Percentiles rank a stretch among this genome's conserved stretches.
Conservation (phyloP, 2,113 vertebrate genomes). For the Pelvicachromis taeniatus region DNA sequence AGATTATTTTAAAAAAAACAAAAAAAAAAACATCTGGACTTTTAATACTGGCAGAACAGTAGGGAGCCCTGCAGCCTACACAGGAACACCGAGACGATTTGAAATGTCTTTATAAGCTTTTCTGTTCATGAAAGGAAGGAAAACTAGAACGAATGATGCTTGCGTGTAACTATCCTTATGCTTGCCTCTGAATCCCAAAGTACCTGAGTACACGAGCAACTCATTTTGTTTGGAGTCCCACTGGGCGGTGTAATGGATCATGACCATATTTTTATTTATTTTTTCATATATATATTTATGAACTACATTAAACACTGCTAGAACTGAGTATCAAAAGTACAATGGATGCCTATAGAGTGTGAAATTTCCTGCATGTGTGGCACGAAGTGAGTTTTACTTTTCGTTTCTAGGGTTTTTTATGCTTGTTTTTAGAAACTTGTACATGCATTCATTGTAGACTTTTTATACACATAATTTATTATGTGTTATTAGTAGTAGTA, state of each 20-base stretch:
- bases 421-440: neutral
- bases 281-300: neutral
- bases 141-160: neutral
- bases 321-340: neutral
- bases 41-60: neutral
- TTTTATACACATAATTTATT: neutral
- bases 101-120: neutral
- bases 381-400: neutral
- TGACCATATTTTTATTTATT: neutral
- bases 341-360: neutral
- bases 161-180: neutral
- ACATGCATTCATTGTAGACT: neutral
- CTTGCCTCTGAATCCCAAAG: neutral
- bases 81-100: neutral
- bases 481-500: fast-evolving
- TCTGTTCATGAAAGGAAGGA: neutral
- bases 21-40: neutral
- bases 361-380: neutral
- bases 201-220: neutral
- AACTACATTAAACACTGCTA: too few relatives aligned
- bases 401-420: neutral
- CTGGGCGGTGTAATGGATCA: neutral
- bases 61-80: neutral
- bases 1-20: neutral
- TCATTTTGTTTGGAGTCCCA: neutral